Base-by-base conservation (phyloP, 2,888 invertebrate genomes). In the Euplagia quadripunctaria region DNA sequence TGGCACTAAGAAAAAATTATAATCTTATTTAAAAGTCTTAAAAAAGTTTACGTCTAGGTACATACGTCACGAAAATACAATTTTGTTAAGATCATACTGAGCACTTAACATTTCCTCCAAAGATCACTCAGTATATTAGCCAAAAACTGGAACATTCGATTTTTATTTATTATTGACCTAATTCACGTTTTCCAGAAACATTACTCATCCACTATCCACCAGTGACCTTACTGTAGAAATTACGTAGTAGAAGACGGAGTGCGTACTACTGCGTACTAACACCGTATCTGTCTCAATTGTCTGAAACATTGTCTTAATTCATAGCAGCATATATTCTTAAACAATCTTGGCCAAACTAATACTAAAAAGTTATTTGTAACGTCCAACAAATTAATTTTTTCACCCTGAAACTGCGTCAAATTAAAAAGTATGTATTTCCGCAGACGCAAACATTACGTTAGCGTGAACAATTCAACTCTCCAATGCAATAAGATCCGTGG, bases 401-500 rank as follows among this genome's bases (percentile, higher is more conserved):
- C 46, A 6, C 6, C 41, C 42, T 6, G n/a, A 68, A 64, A 51
- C 12, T 14, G 12, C 31, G 51, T 31, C 43, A 64, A 68, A 58
- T 42, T 41, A n/a, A 17, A 20, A 49, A 69, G 58, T 20, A 71
- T 67, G 42, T 49, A 12, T 49, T 61, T 41, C 43, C 11, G 43
- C n/a, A 68, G 43, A 69, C 73, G 74, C 77, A 77, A 70, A 65
- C 49, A 73, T 55, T 20, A 68, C 42, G 69, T 76, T 73, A 64
- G 71, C 66, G 41, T 42, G 31, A 31, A 68, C n/a, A 68, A 64
- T 67, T 63, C 49, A 46, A 74, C 66, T 74, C 70, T 64, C 77
- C 75, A 78, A 70, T 68, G 68, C 64, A 76, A 75, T 72, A 68
- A 77, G 74, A 79, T 65, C 68, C 72, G 71, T 61, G 79, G 75